phyloP scores from a whole-genome alignment of 2,797 vertebrate genomes.

The Tapirus indicus region DNA sequence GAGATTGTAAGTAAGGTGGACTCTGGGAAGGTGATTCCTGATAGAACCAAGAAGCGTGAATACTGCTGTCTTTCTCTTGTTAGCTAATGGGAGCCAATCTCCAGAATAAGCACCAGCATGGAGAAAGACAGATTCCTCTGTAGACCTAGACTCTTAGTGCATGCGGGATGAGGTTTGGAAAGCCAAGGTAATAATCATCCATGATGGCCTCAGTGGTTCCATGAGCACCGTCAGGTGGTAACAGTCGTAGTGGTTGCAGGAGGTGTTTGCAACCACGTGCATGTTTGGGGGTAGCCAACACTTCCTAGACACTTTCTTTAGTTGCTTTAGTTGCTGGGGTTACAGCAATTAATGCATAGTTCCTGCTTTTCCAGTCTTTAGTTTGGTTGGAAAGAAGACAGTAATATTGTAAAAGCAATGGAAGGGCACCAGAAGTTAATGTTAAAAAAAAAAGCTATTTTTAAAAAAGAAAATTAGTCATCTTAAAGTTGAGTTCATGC shows the following conservation, averaged over 20 bases:
- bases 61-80: neutral
- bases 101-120: neutral
- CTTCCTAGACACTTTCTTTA: neutral
- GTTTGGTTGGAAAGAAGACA: neutral
- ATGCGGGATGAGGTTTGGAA: neutral
- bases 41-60: neutral
- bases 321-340: neutral
- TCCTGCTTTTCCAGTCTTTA: neutral
- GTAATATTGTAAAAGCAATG: neutral
- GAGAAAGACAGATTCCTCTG: neutral
- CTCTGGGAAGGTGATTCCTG: neutral
- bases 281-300: neutral
- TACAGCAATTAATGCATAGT: neutral
- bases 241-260: neutral
- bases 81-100: neutral
- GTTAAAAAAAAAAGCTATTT: neutral
- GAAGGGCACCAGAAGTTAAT: neutral
- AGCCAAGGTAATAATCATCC: neutral
- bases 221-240: no score
- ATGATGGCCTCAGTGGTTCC: accelerated
- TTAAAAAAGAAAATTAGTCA: neutral
- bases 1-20: neutral
- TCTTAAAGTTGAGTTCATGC: neutral
- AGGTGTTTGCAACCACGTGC: accelerated
- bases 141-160: accelerated